These are phyloP conservation scores for Metalampra italica DNA, from an alignment of 2,888 invertebrate genomes.

Conservation along the genomic window DNA sequence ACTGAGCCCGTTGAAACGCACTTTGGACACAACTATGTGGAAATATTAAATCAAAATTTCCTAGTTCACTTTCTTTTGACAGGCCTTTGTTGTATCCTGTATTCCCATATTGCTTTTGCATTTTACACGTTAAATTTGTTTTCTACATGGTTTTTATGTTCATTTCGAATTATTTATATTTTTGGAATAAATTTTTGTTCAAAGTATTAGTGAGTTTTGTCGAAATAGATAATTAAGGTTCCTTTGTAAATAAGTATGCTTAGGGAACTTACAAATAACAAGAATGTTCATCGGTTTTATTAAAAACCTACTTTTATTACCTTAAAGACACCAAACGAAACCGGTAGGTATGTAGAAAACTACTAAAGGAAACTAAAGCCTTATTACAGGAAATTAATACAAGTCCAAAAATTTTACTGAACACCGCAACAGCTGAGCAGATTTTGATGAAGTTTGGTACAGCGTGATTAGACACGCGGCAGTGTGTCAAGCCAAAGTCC, in stretches of 20 bases:
- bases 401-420: too few species aligned
- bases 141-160: slow-evolving; percentile 76
- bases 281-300: not conserved
- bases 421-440: too few species aligned
- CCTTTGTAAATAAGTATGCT: slow-evolving; percentile 32
- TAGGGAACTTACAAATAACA: not conserved
- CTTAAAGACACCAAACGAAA: too few species aligned
- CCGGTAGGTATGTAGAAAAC: too few species aligned
- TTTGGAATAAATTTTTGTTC: slow-evolving; percentile 75
- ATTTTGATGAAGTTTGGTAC: too few species aligned
- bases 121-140: slow-evolving; percentile 64
- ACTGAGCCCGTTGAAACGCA: slow-evolving; percentile 75
- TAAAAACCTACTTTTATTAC: not conserved
- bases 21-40: slow-evolving; percentile 77
- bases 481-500: too few species aligned
- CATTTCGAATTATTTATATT: slow-evolving; percentile 74
- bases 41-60: slow-evolving; percentile 78
- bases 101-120: slow-evolving; percentile 63
- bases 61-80: slow-evolving; percentile 71
- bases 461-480: too few species aligned
- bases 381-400: too few species aligned
- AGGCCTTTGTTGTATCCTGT: slow-evolving; percentile 71
- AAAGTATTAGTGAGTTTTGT: slow-evolving; percentile 62
- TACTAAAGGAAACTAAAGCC: too few species aligned
- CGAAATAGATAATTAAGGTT: slow-evolving; percentile 72